Base-by-base conservation (phyloP, 2,888 invertebrate species). In the Scrobipalpa costella region DNA sequence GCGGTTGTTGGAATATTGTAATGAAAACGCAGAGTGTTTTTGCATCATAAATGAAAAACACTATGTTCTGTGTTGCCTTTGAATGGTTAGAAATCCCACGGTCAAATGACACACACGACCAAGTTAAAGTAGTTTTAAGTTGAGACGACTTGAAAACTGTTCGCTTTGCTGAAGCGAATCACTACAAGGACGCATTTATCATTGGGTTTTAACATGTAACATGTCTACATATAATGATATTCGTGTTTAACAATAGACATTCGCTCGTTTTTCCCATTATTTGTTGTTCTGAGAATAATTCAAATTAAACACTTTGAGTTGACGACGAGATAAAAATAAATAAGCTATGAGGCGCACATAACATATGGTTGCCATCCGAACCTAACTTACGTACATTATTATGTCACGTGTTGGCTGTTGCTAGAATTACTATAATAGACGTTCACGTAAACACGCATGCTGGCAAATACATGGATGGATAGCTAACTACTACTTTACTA, bases 161-260 rank as follows among this genome's bases (percentile, higher is more conserved):
- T 55, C n/a, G 34, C 15, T 34, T n/a, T 44, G n/a, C 60, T 60
- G 47, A 40, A 49, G 49, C 64, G 40, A 62, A 64, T 62, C 19
- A 33, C 33, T 15, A 17, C 64, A 52, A 62, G 58, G 64, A 64
- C 64, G 27, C 64, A 57, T 64, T 61, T 47, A 52, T 58, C 62
- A 50, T 21, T 49, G 38, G 62, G 19, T 58, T 58, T 58, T 62
- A 58, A 62, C 57, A 34, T 64, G 34, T 47, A 17, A 61, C 44
- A n/a, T 64, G 27, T 40, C 27, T 49, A 61, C 34, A 1, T 63
- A 21, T 57, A 60, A 64, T 63, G 52, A 47, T 64, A 61, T 64
- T 61, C 64, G n/a, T 33, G 40, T 44, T 44, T 21, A 63, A 64
- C 61, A 64, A 64, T 61, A 33, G 60, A 34, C 44, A 38, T 7